Evolutionary conservation across 2,113 vertebrate genomes (phyloP).

Genomic region (Otus sunia): DNA sequence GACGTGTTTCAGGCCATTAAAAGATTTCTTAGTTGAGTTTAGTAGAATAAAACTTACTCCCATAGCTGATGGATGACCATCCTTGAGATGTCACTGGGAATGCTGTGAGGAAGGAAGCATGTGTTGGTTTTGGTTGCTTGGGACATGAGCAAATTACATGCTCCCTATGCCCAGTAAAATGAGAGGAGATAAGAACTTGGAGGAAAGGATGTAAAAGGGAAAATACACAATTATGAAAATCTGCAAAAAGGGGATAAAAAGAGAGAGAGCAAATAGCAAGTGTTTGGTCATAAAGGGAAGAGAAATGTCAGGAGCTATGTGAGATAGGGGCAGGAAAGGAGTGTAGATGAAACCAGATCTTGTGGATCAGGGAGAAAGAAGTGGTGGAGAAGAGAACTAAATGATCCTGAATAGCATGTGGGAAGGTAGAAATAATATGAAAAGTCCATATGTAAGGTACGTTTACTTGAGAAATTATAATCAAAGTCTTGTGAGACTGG

Average conservation of each 20-base stretch:
- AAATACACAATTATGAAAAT: neutral
- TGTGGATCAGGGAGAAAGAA: neutral
- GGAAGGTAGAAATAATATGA: neutral
- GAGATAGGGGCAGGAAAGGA: neutral
- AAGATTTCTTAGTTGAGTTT: neutral
- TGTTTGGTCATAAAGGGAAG: neutral
- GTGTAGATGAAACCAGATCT: neutral
- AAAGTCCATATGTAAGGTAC: neutral
- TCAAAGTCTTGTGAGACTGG: neutral
- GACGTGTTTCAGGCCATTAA: neutral
- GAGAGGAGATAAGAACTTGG: neutral
- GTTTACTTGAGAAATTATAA: neutral
- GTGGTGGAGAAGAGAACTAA: fast-evolving
- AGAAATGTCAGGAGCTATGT: neutral
- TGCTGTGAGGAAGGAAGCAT: neutral
- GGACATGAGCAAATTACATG: neutral
- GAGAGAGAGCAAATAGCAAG: neutral
- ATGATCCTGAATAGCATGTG: neutral
- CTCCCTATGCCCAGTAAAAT: neutral
- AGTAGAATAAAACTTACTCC: neutral
- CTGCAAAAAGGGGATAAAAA: neutral
- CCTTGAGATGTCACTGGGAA: neutral
- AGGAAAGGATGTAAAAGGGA: neutral
- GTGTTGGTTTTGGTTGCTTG: neutral
- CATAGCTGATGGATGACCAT: neutral